These are phyloP conservation scores for Montipora capricornis DNA, from an alignment of 64 coral and sea anemone species.

Conservation along the genomic window DNA sequence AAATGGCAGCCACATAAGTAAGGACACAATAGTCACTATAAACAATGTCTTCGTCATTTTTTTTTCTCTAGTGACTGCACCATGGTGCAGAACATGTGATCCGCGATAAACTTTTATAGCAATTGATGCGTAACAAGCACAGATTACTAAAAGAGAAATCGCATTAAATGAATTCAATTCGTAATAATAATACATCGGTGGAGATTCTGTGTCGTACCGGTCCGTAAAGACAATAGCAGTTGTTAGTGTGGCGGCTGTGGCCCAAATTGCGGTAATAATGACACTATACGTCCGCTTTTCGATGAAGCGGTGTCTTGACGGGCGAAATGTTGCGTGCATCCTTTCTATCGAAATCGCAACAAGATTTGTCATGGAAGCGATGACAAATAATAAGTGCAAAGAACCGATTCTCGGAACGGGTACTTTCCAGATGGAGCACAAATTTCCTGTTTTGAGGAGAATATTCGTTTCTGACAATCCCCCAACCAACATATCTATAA, in stretches of 20 bases:
- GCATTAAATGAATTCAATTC: not conserved
- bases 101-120: not conserved
- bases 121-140: not conserved
- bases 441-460: not conserved
- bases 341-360: not conserved
- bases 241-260: not conserved
- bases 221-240: not conserved
- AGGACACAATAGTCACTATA: not conserved
- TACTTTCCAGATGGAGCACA: not conserved
- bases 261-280: not conserved
- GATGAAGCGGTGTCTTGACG: not conserved
- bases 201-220: not conserved
- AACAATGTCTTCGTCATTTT: not conserved
- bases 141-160: not conserved
- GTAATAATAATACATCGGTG: not conserved
- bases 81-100: not conserved
- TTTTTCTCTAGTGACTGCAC: not conserved
- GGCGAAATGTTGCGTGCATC: not conserved
- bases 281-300: not conserved
- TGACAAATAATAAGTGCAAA: not conserved
- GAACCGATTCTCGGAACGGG: not conserved
- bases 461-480: not conserved
- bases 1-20: not conserved
- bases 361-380: not conserved
- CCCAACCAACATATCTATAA: not conserved